Evolutionary conservation across 2,797 vertebrate genomes (phyloP).

Genomic region (Hydrophis major): DNA sequence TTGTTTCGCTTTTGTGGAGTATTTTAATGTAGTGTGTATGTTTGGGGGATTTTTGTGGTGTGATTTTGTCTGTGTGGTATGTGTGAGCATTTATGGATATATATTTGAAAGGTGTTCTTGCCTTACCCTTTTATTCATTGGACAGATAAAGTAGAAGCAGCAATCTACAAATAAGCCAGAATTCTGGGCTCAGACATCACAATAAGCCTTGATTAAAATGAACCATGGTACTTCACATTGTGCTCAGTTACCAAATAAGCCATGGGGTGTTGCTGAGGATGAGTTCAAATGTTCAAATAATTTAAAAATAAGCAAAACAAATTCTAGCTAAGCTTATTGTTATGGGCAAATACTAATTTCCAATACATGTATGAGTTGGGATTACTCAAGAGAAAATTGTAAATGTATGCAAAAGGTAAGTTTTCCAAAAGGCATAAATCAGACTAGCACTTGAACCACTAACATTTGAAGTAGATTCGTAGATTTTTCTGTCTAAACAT

Average conservation of each 20-base stretch:
- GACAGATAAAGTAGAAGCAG: not conserved
- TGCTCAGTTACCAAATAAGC: not conserved
- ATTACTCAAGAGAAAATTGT: not conserved
- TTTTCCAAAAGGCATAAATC: not conserved
- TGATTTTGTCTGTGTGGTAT: not conserved
- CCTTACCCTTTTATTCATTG: not conserved
- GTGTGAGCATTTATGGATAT: not conserved
- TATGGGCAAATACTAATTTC: not conserved
- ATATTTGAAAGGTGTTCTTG: not conserved
- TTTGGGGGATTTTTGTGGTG: not conserved
- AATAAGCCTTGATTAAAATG: not conserved
- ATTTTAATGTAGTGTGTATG: not conserved
- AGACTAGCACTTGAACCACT: not conserved
- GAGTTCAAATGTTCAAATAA: not conserved
- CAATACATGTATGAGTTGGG: not conserved
- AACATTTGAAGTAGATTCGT: not conserved
- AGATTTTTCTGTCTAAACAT: not conserved
- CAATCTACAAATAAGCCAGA: not conserved
- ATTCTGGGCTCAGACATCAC: not conserved
- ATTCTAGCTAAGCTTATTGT: not conserved
- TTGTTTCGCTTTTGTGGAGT: not conserved
- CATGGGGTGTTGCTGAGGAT: not conserved
- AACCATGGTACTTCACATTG: not conserved
- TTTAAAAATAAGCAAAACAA: not conserved
- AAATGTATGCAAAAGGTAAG: not conserved